phyloP scores from a whole-genome alignment of 2,888 invertebrate species.

The Amitus sp. region DNA sequence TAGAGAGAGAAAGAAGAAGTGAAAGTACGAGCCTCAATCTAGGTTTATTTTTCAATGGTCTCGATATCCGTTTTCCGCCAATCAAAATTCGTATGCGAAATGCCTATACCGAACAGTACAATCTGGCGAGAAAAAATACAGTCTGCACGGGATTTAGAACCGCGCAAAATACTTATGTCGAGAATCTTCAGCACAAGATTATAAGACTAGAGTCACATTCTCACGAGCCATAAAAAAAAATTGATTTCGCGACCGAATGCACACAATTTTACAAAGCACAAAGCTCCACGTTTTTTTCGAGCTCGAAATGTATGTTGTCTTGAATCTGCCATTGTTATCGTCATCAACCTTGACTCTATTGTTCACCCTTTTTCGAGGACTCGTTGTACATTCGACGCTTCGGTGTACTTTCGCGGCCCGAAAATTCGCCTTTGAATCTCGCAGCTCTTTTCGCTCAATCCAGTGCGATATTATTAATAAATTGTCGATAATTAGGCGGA shows the following conservation, averaged over 20 bases:
- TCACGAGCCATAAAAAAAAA: slow-evolving; percentile 50
- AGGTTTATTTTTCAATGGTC: slow-evolving; percentile 11
- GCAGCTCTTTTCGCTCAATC: neutral
- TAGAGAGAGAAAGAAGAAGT: slow-evolving; percentile 5
- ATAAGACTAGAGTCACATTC: slow-evolving; percentile 48
- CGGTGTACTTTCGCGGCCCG: neutral
- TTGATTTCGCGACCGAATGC: slow-evolving; percentile 55
- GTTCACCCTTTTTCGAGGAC: slow-evolving; percentile 40
- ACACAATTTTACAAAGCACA: slow-evolving; percentile 65
- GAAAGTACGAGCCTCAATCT: slow-evolving; percentile 9
- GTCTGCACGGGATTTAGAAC: neutral
- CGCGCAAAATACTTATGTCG: slow-evolving; percentile 5
- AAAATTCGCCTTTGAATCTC: neutral
- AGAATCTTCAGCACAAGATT: slow-evolving; percentile 20
- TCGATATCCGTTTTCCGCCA: slow-evolving; percentile 1
- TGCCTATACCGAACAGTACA: slow-evolving; percentile 9
- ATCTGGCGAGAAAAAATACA: neutral
- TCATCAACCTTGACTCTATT: slow-evolving; percentile 34
- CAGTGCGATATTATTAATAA: neutral
- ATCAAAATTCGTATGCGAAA: slow-evolving; percentile 8
- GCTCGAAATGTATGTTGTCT: slow-evolving; percentile 57
- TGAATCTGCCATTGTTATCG: slow-evolving; percentile 47
- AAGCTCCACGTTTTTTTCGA: slow-evolving; percentile 54
- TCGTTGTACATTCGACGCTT: slow-evolving; percentile 37
- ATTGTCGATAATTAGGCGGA: neutral